A percentile compares a stretch with the other conserved stretches of the same genome.
Conservation (phyloP, 2,888 invertebrate genomes). For the Ormyrus rosae region DNA sequence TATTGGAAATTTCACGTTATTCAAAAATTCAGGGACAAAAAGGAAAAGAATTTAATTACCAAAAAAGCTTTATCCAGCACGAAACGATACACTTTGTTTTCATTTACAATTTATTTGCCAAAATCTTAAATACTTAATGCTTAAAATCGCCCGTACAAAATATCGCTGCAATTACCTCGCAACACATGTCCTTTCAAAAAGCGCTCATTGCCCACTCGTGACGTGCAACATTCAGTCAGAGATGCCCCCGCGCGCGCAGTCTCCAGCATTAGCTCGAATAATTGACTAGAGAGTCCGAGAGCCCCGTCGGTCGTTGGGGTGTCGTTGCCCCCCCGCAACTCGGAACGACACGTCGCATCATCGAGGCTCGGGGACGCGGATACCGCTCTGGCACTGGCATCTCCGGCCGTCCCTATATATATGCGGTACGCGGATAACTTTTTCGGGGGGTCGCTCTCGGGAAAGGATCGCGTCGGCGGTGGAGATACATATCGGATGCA, state of each 20-base stretch:
- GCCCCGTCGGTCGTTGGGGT: not conserved
- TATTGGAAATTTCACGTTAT: too few relatives aligned
- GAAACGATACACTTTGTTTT: too few relatives aligned
- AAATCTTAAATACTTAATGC: too few relatives aligned
- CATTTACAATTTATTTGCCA: too few relatives aligned
- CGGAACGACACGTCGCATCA: constrained; percentile 31
- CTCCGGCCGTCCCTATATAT: not conserved
- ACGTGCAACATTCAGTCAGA: not conserved
- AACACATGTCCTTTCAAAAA: too few relatives aligned
- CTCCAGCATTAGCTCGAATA: not conserved
- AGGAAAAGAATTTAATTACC: too few relatives aligned
- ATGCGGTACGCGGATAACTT: not conserved
- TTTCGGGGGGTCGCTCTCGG: not conserved
- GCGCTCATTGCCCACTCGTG: too few relatives aligned
- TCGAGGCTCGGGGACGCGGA: constrained; percentile 1
- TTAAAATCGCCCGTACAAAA: too few relatives aligned
- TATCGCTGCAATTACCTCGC: too few relatives aligned
- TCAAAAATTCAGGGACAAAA: too few relatives aligned
- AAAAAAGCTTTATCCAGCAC: too few relatives aligned
- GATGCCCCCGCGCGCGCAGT: too few relatives aligned
- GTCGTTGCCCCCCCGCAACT: constrained; percentile 24
- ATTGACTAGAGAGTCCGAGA: constrained; percentile 1
- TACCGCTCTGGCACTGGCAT: constrained; percentile 6
- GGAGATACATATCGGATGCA: constrained; percentile 14
- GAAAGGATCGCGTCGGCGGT: constrained; percentile 9